phyloP scores from a whole-genome alignment of 2,888 invertebrate genomes.

The Patella pellucida region DNA sequence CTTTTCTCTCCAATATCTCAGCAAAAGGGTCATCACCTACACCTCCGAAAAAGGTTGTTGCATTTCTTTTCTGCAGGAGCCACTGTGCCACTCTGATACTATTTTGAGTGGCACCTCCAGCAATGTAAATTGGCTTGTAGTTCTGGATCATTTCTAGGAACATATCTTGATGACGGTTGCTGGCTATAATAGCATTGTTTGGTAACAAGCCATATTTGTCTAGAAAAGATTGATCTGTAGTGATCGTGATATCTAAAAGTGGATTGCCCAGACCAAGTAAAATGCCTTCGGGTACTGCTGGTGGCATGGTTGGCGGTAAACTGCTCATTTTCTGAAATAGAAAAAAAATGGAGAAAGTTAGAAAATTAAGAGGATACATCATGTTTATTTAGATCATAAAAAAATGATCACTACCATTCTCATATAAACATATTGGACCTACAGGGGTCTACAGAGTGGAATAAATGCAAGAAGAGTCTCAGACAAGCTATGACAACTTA shows the following conservation, averaged over 20 bases:
- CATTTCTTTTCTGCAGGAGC: constrained; percentile 85
- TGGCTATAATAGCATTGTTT: constrained; percentile 94
- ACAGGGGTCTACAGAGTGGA: too few species aligned
- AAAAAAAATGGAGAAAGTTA: not conserved
- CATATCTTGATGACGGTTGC: constrained; percentile 86
- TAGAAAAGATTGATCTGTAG: constrained; percentile 82
- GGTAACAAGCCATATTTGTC: constrained; percentile 87
- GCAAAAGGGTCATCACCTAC: constrained; percentile 93
- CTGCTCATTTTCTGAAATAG: constrained; percentile 40
- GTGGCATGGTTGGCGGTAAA: constrained; percentile 16
- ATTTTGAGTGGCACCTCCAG: constrained; percentile 98
- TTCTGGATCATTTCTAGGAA: constrained; percentile 75
- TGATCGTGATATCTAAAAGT: constrained; percentile 90
- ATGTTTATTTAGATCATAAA: too few species aligned
- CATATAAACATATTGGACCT: too few species aligned
- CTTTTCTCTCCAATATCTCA: constrained; percentile 84
- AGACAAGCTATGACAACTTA: too few species aligned
- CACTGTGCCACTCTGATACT: constrained; percentile 92
- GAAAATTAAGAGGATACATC: too few species aligned
- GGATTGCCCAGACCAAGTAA: constrained; percentile 96
- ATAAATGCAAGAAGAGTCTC: too few species aligned
- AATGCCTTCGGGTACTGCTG: constrained; percentile 75
- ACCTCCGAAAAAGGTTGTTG: constrained; percentile 91
- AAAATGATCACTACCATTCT: too few species aligned
- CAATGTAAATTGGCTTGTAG: constrained; percentile 80